Conservation (phyloP, 2,797 vertebrate genomes). For the Microtus obscurus region DNA sequence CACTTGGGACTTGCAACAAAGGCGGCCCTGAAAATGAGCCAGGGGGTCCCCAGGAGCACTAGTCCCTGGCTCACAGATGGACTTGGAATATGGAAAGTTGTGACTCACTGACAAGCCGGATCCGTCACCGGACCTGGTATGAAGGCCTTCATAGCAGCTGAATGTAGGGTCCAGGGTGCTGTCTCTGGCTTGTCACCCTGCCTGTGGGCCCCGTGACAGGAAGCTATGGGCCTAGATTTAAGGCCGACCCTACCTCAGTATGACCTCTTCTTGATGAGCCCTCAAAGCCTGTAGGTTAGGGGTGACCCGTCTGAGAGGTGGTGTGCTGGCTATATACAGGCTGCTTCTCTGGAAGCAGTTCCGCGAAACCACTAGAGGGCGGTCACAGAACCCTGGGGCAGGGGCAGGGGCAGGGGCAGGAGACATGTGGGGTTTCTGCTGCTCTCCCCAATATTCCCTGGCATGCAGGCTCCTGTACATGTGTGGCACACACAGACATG, state of each 20-base stretch:
- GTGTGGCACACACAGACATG: neutral
- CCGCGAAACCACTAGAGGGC: accelerated
- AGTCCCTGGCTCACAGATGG: neutral
- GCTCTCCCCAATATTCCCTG: too few relatives aligned
- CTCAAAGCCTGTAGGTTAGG: neutral
- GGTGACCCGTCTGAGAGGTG: neutral
- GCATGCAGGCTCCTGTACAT: neutral
- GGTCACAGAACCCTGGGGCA: neutral
- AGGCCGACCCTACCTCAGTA: neutral
- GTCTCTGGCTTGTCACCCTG: neutral
- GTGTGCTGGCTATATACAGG: neutral
- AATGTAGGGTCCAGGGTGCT: neutral
- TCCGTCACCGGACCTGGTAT: neutral
- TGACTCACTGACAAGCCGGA: accelerated
- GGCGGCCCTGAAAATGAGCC: neutral
- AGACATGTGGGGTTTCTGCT: neutral
- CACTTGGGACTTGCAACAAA: neutral
- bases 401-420: neutral
- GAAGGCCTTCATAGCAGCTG: neutral
- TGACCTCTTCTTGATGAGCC: neutral
- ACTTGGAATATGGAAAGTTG: too few relatives aligned
- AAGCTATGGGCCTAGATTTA: neutral
- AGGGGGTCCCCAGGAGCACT: neutral
- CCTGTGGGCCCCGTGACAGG: neutral
- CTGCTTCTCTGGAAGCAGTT: neutral